Evolutionary conservation across 2,797 vertebrate genomes (phyloP).

Genomic region (Rhadinocentrus ornatus): DNA sequence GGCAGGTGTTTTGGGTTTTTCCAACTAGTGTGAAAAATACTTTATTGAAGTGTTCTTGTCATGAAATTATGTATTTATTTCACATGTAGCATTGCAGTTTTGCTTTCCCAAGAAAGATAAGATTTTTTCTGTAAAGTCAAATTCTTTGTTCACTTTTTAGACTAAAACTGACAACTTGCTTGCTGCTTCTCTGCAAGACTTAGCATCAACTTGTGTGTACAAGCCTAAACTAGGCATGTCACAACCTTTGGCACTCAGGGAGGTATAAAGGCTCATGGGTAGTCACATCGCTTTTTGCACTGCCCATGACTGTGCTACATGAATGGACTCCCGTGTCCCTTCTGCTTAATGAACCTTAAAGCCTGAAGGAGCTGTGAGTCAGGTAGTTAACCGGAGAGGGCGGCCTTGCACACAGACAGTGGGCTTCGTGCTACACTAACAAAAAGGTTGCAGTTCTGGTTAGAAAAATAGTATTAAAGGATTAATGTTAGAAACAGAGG

Average conservation of each 20-base stretch:
- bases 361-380: conserved; percentile 59
- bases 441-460: not conserved
- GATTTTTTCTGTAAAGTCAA: not conserved
- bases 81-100: not conserved
- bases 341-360: conserved; percentile 51
- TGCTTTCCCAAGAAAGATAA: not conserved
- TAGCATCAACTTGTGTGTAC: not conserved
- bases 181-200: not conserved
- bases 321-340: conserved; percentile 11
- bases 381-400: conserved; percentile 40
- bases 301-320: not conserved
- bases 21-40: no score
- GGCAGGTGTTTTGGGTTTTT: no score
- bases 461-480: conserved; percentile 30
- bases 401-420: conserved; percentile 16
- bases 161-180: not conserved
- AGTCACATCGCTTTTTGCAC: not conserved
- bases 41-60: not conserved
- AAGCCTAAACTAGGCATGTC: not conserved
- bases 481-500: conserved; percentile 38
- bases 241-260: not conserved
- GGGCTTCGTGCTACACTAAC: conserved; percentile 14
- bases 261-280: conserved; percentile 23
- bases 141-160: not conserved
- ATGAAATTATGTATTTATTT: not conserved